Conservation (phyloP, 2,113 vertebrate genomes). For the Cervus canadensis region DNA sequence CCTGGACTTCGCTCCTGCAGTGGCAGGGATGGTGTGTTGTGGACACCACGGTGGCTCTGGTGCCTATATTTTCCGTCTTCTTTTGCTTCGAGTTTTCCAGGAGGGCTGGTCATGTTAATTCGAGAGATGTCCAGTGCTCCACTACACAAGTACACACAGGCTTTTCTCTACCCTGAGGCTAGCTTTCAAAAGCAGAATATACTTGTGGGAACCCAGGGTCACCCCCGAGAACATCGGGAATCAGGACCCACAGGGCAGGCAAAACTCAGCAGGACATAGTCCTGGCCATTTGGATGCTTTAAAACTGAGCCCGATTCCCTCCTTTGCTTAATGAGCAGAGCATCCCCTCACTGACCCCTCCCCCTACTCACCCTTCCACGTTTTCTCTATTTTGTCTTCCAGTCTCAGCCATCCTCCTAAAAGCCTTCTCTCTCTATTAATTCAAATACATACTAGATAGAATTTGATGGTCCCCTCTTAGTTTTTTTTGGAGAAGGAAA, state of each 20-base stretch:
- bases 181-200: neutral
- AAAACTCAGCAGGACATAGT: neutral
- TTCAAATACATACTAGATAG: neutral
- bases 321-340: neutral
- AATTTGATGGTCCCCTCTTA: neutral
- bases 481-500: neutral
- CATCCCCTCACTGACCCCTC: neutral
- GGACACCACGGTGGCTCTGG: neutral
- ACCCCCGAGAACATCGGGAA: fast-evolving
- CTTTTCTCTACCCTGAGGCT: neutral
- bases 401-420: neutral
- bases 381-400: neutral
- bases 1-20: neutral
- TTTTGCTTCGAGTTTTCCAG: neutral
- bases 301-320: neutral
- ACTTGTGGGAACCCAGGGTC: neutral
- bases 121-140: neutral
- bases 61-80: neutral
- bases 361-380: too few species aligned
- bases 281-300: neutral
- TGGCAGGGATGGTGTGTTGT: neutral
- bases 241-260: neutral
- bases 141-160: neutral
- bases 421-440: neutral
- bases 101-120: neutral